A percentile compares a stretch with the other conserved stretches of the same genome.
Evolutionary conservation across 2,797 vertebrate species (phyloP).

Genomic region (Hoplostethus atlanticus): DNA sequence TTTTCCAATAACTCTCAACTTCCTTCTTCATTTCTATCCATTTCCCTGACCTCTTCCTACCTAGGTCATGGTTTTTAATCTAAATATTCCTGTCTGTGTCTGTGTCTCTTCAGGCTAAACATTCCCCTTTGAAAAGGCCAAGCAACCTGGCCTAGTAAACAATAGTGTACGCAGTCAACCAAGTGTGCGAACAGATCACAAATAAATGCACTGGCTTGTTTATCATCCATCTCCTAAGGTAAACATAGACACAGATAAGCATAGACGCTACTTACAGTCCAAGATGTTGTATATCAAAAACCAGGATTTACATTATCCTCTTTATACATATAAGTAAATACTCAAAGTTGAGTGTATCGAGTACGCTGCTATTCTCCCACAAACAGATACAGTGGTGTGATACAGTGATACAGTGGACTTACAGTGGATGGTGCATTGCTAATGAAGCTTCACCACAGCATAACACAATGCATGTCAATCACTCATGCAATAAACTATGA

Average conservation of each 20-base stretch:
- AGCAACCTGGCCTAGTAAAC: slow-evolving; percentile 38
- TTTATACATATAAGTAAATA: slow-evolving; percentile 15
- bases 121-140: slow-evolving; percentile 31
- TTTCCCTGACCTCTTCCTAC: background rate
- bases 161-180: slow-evolving; percentile 19
- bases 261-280: slow-evolving; percentile 14
- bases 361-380: background rate
- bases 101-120: slow-evolving; percentile 2
- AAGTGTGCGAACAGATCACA: slow-evolving; percentile 24
- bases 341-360: background rate
- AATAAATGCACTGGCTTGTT: background rate
- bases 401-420: too few species aligned
- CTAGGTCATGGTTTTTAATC: background rate
- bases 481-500: too few species aligned
- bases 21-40: too few species aligned
- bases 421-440: too few species aligned
- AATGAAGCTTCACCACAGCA: too few species aligned
- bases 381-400: slow-evolving; percentile 2
- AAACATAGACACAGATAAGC: slow-evolving; percentile 17
- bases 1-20: too few species aligned
- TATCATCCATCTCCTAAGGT: slow-evolving; percentile 11
- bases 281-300: slow-evolving; percentile 26
- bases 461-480: too few species aligned
- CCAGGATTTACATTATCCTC: background rate
- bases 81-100: background rate